A percentile compares a stretch with the other conserved stretches of the same genome.
Conservation (phyloP, 2,113 vertebrate species). For the Brachyistius frenatus region DNA sequence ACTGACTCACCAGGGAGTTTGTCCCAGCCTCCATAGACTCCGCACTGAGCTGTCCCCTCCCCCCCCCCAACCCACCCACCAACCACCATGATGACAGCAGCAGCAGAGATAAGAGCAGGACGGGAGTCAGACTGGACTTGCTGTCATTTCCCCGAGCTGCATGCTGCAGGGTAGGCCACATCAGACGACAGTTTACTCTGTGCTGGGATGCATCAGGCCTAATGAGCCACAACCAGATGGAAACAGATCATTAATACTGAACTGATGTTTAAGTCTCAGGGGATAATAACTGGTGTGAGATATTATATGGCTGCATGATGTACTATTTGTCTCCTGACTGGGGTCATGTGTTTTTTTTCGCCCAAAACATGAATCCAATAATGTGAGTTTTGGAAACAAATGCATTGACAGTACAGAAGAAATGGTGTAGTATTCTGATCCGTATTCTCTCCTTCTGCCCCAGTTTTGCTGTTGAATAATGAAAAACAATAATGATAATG, state of each 20-base stretch:
- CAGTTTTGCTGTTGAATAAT: too few species aligned
- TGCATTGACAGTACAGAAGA: too few species aligned
- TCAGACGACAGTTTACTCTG: slow-evolving; percentile 49
- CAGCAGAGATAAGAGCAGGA: slow-evolving; percentile 59
- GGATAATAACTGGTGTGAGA: slow-evolving; percentile 45
- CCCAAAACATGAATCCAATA: slow-evolving; percentile 1
- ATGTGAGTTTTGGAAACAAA: neutral
- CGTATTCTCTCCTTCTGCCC: too few species aligned
- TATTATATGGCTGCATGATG: slow-evolving; percentile 15
- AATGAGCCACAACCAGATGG: slow-evolving; percentile 67
- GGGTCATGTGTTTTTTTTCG: neutral
- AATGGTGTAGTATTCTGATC: too few species aligned
- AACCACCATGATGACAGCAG: slow-evolving; percentile 49
- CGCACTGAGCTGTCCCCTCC: slow-evolving; percentile 35
- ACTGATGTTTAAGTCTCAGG: slow-evolving; percentile 46
- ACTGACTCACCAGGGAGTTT: slow-evolving; percentile 68
- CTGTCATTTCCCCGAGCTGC: slow-evolving; percentile 50
- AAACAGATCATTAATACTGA: slow-evolving; percentile 67
- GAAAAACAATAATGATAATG: too few species aligned
- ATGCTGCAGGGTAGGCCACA: slow-evolving; percentile 53
- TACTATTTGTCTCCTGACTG: neutral
- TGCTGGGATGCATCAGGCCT: slow-evolving; percentile 29
- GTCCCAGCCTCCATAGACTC: slow-evolving; percentile 44
- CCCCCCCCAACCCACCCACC: neutral
- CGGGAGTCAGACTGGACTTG: slow-evolving; percentile 45